Conservation (phyloP, 2,888 invertebrate species). For the Rhimphoctona megacephalus region DNA sequence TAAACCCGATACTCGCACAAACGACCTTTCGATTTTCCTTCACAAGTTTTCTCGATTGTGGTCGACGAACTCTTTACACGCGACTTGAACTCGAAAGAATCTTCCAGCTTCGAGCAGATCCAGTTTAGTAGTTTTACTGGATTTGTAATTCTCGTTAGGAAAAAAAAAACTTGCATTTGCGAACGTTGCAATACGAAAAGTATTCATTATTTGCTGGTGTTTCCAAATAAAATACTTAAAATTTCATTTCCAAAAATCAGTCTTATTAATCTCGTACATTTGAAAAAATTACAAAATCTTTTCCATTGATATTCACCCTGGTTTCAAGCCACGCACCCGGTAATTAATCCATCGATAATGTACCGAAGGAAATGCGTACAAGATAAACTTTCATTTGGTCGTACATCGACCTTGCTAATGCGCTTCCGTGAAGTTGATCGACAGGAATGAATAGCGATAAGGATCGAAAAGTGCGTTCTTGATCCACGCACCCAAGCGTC, state of each 20-base stretch:
- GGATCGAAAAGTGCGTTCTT: constrained; percentile 35
- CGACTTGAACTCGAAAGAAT: constrained; percentile 3
- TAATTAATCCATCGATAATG: constrained; percentile 41
- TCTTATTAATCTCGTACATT: not conserved
- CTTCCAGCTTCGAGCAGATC: constrained; percentile 27
- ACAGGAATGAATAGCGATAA: constrained; percentile 20
- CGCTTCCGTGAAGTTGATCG: not conserved
- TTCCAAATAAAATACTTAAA: not conserved
- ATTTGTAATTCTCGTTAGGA: not conserved
- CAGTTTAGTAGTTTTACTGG: constrained; percentile 20
- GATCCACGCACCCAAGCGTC: constrained; percentile 45
- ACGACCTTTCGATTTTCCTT: constrained; percentile 65
- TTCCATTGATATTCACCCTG: not conserved
- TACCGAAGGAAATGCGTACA: not conserved
- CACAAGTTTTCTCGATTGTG: constrained; percentile 53
- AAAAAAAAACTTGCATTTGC: constrained; percentile 36
- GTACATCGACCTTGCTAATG: constrained; percentile 49
- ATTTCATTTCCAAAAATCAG: not conserved
- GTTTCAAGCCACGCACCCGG: not conserved
- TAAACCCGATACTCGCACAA: constrained; percentile 49
- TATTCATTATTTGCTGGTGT: constrained; percentile 45
- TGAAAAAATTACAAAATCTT: not conserved
- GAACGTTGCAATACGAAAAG: constrained; percentile 26
- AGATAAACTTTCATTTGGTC: not conserved
- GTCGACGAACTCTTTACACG: constrained; percentile 53